Evolutionary conservation across 2,888 invertebrate species (phyloP).

Genomic region (Chymomyza caudatula): DNA sequence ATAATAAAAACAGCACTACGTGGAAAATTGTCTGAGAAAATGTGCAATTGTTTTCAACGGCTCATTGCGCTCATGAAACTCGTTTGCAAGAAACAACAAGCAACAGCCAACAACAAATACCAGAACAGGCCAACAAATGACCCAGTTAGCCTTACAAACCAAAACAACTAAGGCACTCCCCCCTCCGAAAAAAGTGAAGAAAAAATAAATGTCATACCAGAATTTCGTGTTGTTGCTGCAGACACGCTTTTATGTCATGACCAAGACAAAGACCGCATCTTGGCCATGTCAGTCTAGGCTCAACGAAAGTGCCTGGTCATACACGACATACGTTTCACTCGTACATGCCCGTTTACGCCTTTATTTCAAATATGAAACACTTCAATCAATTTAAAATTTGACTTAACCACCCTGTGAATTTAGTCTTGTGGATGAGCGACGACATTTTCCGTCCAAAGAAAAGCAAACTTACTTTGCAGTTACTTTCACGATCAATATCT

Average conservation of each 20-base stretch:
- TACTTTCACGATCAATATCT: constrained; percentile 46
- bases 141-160: constrained; percentile 52
- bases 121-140: constrained; percentile 35
- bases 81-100: constrained; percentile 37
- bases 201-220: constrained; percentile 50
- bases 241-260: constrained; percentile 53
- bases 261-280: constrained; percentile 2
- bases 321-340: constrained; percentile 8
- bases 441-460: constrained; percentile 32
- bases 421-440: constrained; percentile 13
- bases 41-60: constrained; percentile 54
- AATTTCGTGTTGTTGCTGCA: constrained; percentile 40
- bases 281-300: constrained; percentile 44
- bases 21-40: constrained; percentile 55
- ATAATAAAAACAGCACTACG: neutral
- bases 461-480: constrained; percentile 64
- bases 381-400: constrained; percentile 26
- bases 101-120: neutral
- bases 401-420: neutral
- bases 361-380: constrained; percentile 65
- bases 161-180: constrained; percentile 14
- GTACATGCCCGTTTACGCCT: constrained; percentile 32
- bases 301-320: constrained; percentile 53
- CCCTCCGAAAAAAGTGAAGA: constrained; percentile 17
- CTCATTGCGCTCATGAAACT: constrained; percentile 35